Percentiles rank a stretch among this genome's conserved stretches.
phyloP scores from a whole-genome alignment of 2,888 invertebrate genomes.

The Nysson spinosus region DNA sequence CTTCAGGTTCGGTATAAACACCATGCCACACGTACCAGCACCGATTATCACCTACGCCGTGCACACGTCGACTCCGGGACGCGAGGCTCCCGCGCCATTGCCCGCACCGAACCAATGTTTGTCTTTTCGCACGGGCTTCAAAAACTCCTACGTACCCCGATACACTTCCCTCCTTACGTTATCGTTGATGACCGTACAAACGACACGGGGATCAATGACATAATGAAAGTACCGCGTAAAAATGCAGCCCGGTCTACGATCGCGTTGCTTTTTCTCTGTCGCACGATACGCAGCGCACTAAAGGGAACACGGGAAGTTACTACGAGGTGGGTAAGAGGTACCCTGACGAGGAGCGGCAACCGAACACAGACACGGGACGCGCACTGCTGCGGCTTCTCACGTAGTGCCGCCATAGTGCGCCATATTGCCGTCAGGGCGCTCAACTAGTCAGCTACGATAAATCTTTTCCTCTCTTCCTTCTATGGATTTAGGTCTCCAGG shows the following conservation, averaged over 20 bases:
- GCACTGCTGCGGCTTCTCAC: conserved; percentile 44
- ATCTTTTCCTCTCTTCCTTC: conserved; percentile 34
- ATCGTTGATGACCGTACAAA: conserved; percentile 26
- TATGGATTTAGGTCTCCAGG: conserved; percentile 39
- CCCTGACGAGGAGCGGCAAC: conserved; percentile 23
- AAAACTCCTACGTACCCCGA: conserved; percentile 25
- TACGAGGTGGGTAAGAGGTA: too few relatives aligned
- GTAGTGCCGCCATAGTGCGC: conserved; percentile 50
- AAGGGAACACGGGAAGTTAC: conserved; percentile 11
- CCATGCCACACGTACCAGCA: conserved; percentile 54
- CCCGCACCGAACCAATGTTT: conserved; percentile 28
- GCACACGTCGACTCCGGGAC: conserved; percentile 42
- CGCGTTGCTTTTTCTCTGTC: background rate
- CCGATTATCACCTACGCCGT: conserved; percentile 59
- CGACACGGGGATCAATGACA: conserved; percentile 7
- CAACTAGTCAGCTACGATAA: conserved; percentile 48
- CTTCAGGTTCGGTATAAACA: conserved; percentile 48
- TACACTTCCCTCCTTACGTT: conserved; percentile 23
- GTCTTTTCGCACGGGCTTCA: conserved; percentile 35
- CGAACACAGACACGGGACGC: conserved; percentile 43
- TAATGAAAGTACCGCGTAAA: too few relatives aligned
- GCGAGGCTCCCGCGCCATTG: conserved; percentile 57
- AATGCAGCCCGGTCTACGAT: too few relatives aligned
- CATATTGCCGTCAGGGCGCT: conserved; percentile 63
- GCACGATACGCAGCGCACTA: background rate